Evolutionary conservation across 2,888 invertebrate genomes (phyloP).

Genomic region (Lysandra bellargus): DNA sequence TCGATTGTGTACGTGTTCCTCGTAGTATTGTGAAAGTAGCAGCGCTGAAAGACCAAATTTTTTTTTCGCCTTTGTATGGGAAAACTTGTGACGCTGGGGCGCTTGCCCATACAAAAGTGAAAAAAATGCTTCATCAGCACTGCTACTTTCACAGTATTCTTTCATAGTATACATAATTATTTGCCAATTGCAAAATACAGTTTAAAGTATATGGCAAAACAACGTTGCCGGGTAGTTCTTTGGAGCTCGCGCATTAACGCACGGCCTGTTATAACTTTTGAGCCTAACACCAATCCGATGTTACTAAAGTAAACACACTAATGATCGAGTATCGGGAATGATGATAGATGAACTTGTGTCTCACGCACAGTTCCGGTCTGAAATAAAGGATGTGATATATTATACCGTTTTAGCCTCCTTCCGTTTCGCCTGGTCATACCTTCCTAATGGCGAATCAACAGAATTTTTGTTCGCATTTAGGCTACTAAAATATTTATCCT

Average conservation of each 20-base stretch:
- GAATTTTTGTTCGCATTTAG: background rate
- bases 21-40: no score
- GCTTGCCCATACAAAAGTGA: no score
- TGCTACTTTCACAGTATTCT: no score
- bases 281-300: slow-evolving; percentile 74
- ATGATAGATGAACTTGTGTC: slow-evolving; percentile 77
- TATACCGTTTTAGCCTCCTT: slow-evolving; percentile 45
- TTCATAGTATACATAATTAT: no score
- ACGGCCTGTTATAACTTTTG: slow-evolving; percentile 25
- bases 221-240: background rate
- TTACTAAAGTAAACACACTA: slow-evolving; percentile 70
- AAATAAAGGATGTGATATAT: slow-evolving; percentile 54
- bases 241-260: background rate
- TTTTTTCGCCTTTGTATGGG: no score
- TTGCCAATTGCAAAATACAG: no score
- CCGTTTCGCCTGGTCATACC: slow-evolving; percentile 35
- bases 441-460: slow-evolving; percentile 1
- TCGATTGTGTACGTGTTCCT: no score
- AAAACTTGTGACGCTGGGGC: no score
- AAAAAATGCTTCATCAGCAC: no score
- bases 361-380: slow-evolving; percentile 56
- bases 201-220: background rate
- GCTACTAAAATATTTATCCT: background rate
- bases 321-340: slow-evolving; percentile 72
- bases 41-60: no score